A percentile compares a stretch with the other conserved stretches of the same genome.
Conservation (phyloP, 2,888 invertebrate genomes). For the Drosophila mercatorum region DNA sequence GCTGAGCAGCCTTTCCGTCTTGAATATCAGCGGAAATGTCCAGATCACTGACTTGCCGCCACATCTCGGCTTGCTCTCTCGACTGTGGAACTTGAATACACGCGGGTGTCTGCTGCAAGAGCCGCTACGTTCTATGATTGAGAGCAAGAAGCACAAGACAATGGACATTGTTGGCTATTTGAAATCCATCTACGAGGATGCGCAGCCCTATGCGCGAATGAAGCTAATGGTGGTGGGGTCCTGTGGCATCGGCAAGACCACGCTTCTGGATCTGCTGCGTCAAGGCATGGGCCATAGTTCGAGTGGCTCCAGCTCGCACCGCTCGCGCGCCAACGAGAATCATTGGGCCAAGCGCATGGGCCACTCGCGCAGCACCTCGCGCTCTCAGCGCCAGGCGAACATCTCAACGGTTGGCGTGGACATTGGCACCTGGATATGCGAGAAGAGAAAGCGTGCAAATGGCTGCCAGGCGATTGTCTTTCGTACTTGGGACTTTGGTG, state of each 20-base stretch:
- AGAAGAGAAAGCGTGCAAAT: slow-evolving; percentile 91
- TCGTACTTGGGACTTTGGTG: slow-evolving; percentile 99
- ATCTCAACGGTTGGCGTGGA: slow-evolving; percentile 99
- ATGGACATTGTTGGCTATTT: slow-evolving; percentile 96
- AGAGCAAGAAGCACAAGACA: slow-evolving; percentile 96
- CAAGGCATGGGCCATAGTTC: slow-evolving; percentile 89
- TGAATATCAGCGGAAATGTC: slow-evolving; percentile 91
- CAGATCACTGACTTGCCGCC: slow-evolving; percentile 95
- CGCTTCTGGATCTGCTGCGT: slow-evolving; percentile 93
- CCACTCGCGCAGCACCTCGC: slow-evolving; percentile 91
- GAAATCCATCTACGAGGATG: slow-evolving; percentile 94
- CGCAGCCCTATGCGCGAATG: slow-evolving; percentile 96
- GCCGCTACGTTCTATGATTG: slow-evolving; percentile 95
- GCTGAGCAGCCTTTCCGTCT: slow-evolving; percentile 94
- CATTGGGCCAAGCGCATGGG: slow-evolving; percentile 99
- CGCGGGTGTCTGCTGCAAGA: slow-evolving; percentile 94
- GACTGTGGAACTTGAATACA: slow-evolving; percentile 98
- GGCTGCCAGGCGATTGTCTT: slow-evolving; percentile 93
- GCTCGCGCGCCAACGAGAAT: slow-evolving; percentile 86
- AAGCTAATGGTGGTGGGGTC: slow-evolving; percentile 98
- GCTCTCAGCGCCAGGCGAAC: slow-evolving; percentile 89
- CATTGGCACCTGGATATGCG: slow-evolving; percentile 97
- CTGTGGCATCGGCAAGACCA: slow-evolving; percentile 95
- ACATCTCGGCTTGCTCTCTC: slow-evolving; percentile 95
- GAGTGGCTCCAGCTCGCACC: slow-evolving; percentile 87